Evolutionary conservation across 2,113 vertebrate genomes (phyloP), one percentile per base, ranked within the genome.

Genomic region (Felis chaus): DNA sequence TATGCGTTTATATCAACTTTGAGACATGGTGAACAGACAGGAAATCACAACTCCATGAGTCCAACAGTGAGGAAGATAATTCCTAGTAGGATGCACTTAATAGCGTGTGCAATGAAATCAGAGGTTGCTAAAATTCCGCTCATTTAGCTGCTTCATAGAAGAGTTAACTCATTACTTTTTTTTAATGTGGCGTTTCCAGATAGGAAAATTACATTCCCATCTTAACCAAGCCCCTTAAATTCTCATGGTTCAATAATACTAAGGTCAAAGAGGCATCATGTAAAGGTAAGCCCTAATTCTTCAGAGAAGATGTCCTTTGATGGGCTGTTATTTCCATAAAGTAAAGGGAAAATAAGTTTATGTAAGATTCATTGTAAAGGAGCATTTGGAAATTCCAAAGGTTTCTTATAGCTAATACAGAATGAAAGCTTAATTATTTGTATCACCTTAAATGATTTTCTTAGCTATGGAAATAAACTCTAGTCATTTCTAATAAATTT

Each of bases 401-500:
- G 0, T 61, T 89, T 36, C 14, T 73, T 31, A 65, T 92, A 39
- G 25, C 21, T 85, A 71, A 87, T 57, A 27, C 50, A 90, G 13
- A 41, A 10, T 57, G 33, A 69, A 94, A 85, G 4, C 50, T 69
- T 66, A 93, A 96, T 48, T 57, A 93, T 86, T 94, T 57, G 36
- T 79, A 65, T 85, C 48, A 76, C 33, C 18, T 96, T 90, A 95
- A 66, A 55, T 53, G 1, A 19, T n/a, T 87, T 89, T 41, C 69
- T 65, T 13, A 88, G n/a, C 31, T 53, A 53, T 73, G 23, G 39
- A 92, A 95, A 57, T 90, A 55, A 89, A 95, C 81, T 97, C 86
- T 4, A 31, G 65, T 6, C 19, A 91, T 92, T 95, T 97, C 41
- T 45, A 66, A 88, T 48, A 81, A 82, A 95, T 96, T 94, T 66